Evolutionary conservation across 2,888 invertebrate genomes (phyloP).

Genomic region (Trichopoda pennipes): DNA sequence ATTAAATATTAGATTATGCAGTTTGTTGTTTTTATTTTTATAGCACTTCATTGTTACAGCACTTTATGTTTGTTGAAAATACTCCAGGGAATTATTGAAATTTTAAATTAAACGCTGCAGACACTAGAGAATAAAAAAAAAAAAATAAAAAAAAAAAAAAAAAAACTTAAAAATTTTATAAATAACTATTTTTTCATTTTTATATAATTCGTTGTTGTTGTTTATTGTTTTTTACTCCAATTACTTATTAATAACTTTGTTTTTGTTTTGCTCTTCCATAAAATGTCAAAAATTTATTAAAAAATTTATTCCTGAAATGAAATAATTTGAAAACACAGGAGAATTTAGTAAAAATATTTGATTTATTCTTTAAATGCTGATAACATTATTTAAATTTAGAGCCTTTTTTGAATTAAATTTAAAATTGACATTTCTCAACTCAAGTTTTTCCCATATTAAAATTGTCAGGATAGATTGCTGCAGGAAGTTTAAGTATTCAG

Average conservation of each 20-base stretch:
- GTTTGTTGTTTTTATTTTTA: background rate
- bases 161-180: background rate
- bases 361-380: slow-evolving; percentile 1
- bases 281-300: slow-evolving; percentile 6
- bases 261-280: background rate
- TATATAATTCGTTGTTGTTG: background rate
- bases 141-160: background rate
- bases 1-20: background rate
- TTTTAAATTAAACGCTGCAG: slow-evolving; percentile 28
- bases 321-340: background rate
- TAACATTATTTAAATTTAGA: background rate
- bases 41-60: background rate
- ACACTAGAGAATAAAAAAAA: slow-evolving; percentile 19
- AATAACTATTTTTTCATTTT: slow-evolving; percentile 27
- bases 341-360: background rate
- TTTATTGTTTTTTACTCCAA: background rate
- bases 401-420: no score
- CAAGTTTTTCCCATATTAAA: no score
- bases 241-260: background rate
- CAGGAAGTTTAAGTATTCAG: no score
- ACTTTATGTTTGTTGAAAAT: background rate
- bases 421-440: background rate
- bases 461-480: no score
- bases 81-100: slow-evolving; percentile 8
- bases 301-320: background rate